These are phyloP conservation scores for Otocyon megalotis DNA, from an alignment of 2,113 vertebrate species.

Conservation along the genomic window DNA sequence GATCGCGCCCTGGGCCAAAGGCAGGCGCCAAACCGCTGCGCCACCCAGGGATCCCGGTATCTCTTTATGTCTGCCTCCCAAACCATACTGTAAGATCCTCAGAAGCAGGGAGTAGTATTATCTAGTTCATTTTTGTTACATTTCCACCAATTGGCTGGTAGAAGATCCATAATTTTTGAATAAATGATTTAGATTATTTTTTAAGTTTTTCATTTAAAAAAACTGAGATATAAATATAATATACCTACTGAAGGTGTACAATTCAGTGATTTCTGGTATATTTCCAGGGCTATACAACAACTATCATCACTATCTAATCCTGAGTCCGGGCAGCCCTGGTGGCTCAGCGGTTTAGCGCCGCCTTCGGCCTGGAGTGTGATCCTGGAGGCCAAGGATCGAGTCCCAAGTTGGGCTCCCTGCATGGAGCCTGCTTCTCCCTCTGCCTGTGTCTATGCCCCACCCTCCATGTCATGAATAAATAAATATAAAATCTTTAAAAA, in stretches of 20 bases:
- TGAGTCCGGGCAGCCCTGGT: neutral
- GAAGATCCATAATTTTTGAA: neutral
- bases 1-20: too few species aligned
- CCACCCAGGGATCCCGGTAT: too few species aligned
- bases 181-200: conserved; percentile 5
- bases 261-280: neutral
- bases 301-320: neutral
- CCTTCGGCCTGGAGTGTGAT: too few species aligned
- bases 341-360: too few species aligned
- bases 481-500: too few species aligned
- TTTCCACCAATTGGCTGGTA: neutral
- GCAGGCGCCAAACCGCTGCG: too few species aligned
- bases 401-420: too few species aligned
- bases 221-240: neutral
- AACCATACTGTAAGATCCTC: neutral
- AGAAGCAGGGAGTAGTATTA: neutral
- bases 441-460: too few species aligned
- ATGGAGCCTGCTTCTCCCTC: too few species aligned
- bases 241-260: neutral
- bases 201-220: neutral
- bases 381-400: too few species aligned
- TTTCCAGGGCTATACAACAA: neutral
- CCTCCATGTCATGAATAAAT: too few species aligned
- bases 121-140: conserved; percentile 43
- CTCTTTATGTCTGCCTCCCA: neutral